Evolutionary conservation across 1,140 invertebrate species (phyloP).

Genomic region (Teleogryllus occipitalis): DNA sequence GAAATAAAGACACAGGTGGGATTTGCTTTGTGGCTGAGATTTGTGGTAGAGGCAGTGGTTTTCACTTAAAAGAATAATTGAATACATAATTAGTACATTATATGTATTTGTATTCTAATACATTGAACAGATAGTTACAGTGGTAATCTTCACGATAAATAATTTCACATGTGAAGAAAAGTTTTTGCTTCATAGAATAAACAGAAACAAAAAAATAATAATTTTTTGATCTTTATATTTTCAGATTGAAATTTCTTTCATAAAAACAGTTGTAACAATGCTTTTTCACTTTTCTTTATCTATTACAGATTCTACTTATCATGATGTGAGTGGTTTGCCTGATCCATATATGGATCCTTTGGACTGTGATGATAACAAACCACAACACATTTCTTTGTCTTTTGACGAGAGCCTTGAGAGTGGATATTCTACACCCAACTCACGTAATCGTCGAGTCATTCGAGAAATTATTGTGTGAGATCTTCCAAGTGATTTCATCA

Average conservation of each 20-base stretch:
- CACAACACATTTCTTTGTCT: slow-evolving; percentile 72
- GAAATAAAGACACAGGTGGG: no score
- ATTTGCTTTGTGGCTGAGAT: no score
- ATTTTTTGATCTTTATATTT: not conserved
- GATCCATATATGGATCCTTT: slow-evolving; percentile 77
- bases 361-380: slow-evolving; percentile 51
- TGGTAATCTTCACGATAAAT: not conserved
- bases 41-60: no score
- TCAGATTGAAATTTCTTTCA: not conserved
- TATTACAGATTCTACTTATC: slow-evolving; percentile 77
- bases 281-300: slow-evolving; percentile 15
- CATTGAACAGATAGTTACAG: no score
- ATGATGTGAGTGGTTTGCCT: slow-evolving; percentile 81
- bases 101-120: no score
- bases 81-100: no score
- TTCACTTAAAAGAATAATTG: no score
- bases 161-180: not conserved
- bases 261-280: not conserved
- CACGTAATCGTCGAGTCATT: slow-evolving; percentile 78
- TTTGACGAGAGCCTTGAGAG: slow-evolving; percentile 88
- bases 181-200: not conserved
- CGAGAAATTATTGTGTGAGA: slow-evolving; percentile 87
- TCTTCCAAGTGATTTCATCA: no score
- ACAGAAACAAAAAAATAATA: not conserved
- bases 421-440: slow-evolving; percentile 87